Evolutionary conservation across 2,888 invertebrate genomes (phyloP), one percentile per base, ranked within the genome.

Genomic region (Drosophila prostipennis): DNA sequence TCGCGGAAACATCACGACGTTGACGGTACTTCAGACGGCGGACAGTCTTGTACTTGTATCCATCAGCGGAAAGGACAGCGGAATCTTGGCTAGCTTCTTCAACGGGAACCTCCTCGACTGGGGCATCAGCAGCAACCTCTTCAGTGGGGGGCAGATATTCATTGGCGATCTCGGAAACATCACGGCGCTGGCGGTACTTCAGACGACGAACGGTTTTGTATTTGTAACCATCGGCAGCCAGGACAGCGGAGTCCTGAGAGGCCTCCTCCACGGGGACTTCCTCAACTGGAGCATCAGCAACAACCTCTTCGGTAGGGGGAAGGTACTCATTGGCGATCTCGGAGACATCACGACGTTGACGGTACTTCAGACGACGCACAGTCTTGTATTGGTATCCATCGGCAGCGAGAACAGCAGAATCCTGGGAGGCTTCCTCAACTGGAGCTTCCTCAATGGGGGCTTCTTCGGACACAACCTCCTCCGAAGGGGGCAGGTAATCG

Each of bases 401-500:
- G 2, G 54, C 60, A 7, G 39, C 51, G 6, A 77, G 74, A 26
- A 78, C 79, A 0, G 79, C 77, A 0, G 79, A 63, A 2, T 78
- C 82, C 16, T 79, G 77, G 0, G 13, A 13, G 0, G 36, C 45
- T n/a, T 76, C 82, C 6, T 82, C 80, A 6, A 64, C 69, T 4
- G 77, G 53, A 1, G 6, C 46, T 1, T 72, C 80, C 1, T 70
- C 78, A 0, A 61, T 16, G 0, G 74, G 42, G 1, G n/a, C 46
- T 0, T 78, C 46, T 0, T 78, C 83, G 0, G 74, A n/a, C 0
- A 55, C 71, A 2, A 59, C 70, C 6, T 79, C 78, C 36, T 79
- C 79, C 6, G 74, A n/a, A 0, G 89, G 76, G 10, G 85, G 84
- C 45, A 89, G 61, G 34, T 90, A 89, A 0, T 82, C 73, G n/a